These are phyloP conservation scores for Carollia perspicillata DNA, from an alignment of 2,113 vertebrate species.

Conservation along the genomic window DNA sequence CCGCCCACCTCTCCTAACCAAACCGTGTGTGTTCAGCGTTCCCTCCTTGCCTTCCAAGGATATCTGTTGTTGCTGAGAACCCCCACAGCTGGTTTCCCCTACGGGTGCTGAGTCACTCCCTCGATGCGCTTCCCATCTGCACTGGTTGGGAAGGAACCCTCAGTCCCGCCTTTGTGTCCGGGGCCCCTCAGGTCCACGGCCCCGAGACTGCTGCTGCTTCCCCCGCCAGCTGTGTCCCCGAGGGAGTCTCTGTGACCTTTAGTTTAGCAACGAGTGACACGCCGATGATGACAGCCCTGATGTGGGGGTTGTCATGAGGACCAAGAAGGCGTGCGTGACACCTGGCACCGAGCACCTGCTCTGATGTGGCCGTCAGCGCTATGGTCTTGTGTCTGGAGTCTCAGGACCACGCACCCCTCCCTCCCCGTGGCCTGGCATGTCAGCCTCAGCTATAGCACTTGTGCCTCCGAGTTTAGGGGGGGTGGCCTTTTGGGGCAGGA, in stretches of 20 bases:
- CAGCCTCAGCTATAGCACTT: not conserved
- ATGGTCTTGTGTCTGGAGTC: not conserved
- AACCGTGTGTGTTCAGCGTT: fast-evolving
- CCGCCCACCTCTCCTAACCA: fast-evolving
- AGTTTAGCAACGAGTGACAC: not conserved
- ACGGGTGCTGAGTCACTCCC: not conserved
- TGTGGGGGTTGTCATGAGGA: not conserved
- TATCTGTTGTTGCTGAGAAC: not conserved
- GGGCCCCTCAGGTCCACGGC: not conserved
- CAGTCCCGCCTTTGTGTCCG: not conserved
- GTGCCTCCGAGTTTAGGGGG: not conserved
- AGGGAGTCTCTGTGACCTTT: not conserved
- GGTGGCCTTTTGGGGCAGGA: not conserved
- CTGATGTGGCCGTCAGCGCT: not conserved
- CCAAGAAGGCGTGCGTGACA: fast-evolving
- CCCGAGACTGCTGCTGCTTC: not conserved
- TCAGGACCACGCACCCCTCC: fast-evolving
- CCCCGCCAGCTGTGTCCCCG: not conserved
- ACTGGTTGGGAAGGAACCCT: not conserved
- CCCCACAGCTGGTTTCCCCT: not conserved
- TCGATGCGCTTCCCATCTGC: fast-evolving
- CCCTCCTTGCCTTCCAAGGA: not conserved
- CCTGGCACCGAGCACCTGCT: not conserved
- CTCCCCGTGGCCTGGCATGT: fast-evolving
- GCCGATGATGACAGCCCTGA: fast-evolving